phyloP scores from a whole-genome alignment of 2,113 vertebrate species.

The Hassar affinis region DNA sequence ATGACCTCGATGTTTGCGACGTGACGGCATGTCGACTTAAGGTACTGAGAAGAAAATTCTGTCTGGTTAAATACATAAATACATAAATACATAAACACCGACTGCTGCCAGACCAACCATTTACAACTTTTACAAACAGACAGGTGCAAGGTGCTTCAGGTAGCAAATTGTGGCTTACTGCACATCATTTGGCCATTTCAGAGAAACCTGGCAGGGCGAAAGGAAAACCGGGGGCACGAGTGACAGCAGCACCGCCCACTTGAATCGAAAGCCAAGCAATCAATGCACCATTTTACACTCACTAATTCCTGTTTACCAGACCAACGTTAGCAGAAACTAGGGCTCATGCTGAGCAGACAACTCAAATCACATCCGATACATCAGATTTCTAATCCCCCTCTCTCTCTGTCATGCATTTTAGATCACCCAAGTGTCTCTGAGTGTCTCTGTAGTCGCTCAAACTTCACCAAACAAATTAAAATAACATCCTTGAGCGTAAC shows the following conservation, averaged over 20 bases:
- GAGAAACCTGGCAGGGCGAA: neutral
- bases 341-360: neutral
- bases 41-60: neutral
- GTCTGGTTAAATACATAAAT: neutral
- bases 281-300: neutral
- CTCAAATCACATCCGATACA: neutral
- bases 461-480: neutral
- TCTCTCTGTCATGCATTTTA: neutral
- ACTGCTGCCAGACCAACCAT: neutral
- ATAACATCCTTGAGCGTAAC: neutral
- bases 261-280: neutral
- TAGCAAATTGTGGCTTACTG: neutral
- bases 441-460: neutral
- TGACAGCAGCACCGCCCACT: neutral
- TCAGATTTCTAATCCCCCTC: neutral
- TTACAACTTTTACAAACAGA: neutral
- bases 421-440: neutral
- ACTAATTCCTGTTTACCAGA: constrained; percentile 3
- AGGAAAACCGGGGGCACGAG: neutral
- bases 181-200: neutral
- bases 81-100: neutral
- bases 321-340: neutral
- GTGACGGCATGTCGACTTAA: neutral
- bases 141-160: neutral
- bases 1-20: neutral